Percentiles rank a stretch among this genome's conserved stretches.
These are phyloP conservation scores for Elmis aenea DNA, from an alignment of 2,888 invertebrate species.

Conservation along the genomic window DNA sequence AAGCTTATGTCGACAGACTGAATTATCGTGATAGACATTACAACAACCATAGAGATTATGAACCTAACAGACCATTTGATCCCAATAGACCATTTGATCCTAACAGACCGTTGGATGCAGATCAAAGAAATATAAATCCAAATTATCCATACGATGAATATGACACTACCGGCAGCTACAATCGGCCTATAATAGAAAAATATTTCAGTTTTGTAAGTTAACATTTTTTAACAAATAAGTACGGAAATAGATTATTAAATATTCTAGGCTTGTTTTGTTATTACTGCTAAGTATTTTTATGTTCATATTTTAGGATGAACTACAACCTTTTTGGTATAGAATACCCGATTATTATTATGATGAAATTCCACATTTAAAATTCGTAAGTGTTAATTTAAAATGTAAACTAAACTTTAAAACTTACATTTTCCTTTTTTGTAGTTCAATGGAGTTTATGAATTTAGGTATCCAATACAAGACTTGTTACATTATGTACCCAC, in stretches of 20 bases:
- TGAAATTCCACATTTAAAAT: conserved; percentile 66
- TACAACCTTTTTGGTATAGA: conserved; percentile 75
- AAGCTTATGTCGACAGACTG: not conserved
- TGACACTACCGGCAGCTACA: conserved; percentile 20
- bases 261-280: no score
- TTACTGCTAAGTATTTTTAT: conserved; percentile 13
- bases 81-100: conserved; percentile 10
- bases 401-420: not conserved
- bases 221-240: not conserved
- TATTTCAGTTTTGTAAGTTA: conserved; percentile 68
- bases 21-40: no score
- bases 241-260: no score
- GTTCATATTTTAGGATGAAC: conserved; percentile 58
- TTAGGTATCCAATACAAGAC: conserved; percentile 81
- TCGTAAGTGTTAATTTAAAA: conserved; percentile 50
- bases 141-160: conserved; percentile 9
- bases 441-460: conserved; percentile 87
- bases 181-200: conserved; percentile 54
- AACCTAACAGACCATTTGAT: conserved; percentile 5
- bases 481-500: conserved; percentile 61
- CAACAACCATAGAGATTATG: no score
- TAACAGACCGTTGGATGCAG: no score
- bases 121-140: no score
- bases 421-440: conserved; percentile 38
- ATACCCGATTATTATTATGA: conserved; percentile 57